Percentiles rank a stretch among this genome's conserved stretches.
Evolutionary conservation across 2,888 invertebrate genomes (phyloP).

Genomic region (Leucophora obtusa): DNA sequence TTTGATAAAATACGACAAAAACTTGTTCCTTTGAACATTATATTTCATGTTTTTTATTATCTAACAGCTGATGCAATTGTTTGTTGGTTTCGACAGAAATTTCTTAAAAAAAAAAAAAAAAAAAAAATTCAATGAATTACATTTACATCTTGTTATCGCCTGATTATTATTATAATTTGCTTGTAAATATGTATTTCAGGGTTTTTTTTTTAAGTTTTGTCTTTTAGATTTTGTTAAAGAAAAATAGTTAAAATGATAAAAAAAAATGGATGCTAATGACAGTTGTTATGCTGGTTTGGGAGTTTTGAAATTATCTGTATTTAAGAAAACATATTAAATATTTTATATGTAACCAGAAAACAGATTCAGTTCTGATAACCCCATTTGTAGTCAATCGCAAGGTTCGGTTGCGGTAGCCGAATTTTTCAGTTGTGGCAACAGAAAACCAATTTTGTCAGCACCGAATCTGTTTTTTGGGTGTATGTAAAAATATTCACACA

Average conservation of each 20-base stretch:
- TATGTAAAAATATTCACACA: no score
- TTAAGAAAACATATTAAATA: no score
- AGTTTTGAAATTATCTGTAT: no score
- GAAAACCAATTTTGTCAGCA: no score
- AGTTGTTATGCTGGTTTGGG: background rate
- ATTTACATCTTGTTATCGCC: constrained; percentile 77
- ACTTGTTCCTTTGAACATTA: constrained; percentile 29
- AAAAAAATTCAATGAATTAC: constrained; percentile 75
- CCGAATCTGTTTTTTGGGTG: no score
- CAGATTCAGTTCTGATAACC: no score
- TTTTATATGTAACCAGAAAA: no score
- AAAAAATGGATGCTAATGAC: background rate
- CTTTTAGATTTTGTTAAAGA: constrained; percentile 27
- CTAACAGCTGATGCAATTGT: constrained; percentile 28
- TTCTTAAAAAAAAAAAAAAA: constrained; percentile 67
- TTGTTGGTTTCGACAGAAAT: constrained; percentile 28
- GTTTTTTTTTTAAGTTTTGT: constrained; percentile 5
- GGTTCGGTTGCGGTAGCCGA: no score
- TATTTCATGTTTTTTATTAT: background rate
- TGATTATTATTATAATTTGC: constrained; percentile 73
- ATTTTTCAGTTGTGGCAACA: no score
- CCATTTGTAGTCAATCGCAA: no score
- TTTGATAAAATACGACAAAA: constrained; percentile 44
- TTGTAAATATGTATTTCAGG: constrained; percentile 43
- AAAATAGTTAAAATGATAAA: constrained; percentile 52